Conservation (phyloP, 2,888 invertebrate species). For the Ornithoptera alexandrae region DNA sequence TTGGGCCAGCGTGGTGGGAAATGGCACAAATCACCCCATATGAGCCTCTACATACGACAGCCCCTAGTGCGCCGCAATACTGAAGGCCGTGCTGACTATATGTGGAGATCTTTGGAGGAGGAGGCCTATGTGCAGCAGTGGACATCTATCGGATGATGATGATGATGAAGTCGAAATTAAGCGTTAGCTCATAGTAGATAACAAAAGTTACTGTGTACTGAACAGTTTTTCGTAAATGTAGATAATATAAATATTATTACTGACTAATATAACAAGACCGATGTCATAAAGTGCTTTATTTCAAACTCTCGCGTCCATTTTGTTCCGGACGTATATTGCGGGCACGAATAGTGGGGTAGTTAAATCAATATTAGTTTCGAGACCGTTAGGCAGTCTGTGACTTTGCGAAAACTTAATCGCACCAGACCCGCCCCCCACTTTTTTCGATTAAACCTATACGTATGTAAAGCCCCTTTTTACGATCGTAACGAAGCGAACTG, state of each 20-base stretch:
- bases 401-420: constrained; percentile 36
- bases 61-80: no score
- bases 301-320: constrained; percentile 4
- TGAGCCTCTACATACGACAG: no score
- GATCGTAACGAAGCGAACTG: constrained; percentile 13
- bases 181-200: no score
- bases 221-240: background rate
- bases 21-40: no score
- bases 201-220: no score
- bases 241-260: background rate
- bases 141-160: no score
- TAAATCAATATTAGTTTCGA: constrained; percentile 32
- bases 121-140: no score
- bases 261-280: background rate
- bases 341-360: constrained; percentile 25
- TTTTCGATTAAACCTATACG: constrained; percentile 33
- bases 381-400: constrained; percentile 33
- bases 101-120: no score
- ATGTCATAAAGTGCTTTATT: background rate
- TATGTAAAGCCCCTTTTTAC: constrained; percentile 26
- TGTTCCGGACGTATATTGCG: constrained; percentile 8
- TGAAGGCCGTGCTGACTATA: no score
- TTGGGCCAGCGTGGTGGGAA: no score
- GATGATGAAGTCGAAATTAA: no score
- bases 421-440: constrained; percentile 26